Evolutionary conservation across 2,888 invertebrate species (phyloP).

Genomic region (Nephrocerus scutellatus): DNA sequence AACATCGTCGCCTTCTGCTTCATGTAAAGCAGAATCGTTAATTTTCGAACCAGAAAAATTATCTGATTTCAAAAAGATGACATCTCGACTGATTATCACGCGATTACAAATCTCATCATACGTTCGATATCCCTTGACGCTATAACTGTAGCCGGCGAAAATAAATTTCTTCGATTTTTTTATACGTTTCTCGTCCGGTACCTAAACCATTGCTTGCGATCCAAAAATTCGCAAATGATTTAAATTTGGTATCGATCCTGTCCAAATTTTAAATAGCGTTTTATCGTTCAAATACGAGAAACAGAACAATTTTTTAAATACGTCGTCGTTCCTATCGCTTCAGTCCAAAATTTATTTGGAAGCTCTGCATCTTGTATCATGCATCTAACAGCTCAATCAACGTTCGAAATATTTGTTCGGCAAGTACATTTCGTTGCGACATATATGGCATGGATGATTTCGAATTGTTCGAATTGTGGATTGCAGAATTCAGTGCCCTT

Average conservation of each 20-base stretch:
- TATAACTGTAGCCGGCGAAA: constrained; percentile 1
- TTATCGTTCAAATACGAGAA: constrained; percentile 8
- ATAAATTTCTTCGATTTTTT: constrained; percentile 18
- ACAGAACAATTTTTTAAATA: constrained; percentile 7
- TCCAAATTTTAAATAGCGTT: constrained; percentile 38
- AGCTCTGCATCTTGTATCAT: constrained; percentile 12
- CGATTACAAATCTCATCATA: not conserved
- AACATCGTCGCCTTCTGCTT: not conserved
- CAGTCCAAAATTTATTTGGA: constrained; percentile 30
- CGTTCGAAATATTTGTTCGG: constrained; percentile 9
- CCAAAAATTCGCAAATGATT: constrained; percentile 36
- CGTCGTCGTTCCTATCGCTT: constrained; percentile 24
- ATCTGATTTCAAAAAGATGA: constrained; percentile 1
- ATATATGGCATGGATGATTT: constrained; percentile 3
- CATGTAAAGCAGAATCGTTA: not conserved
- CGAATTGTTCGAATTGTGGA: not conserved
- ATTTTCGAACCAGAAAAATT: not conserved
- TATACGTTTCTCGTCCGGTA: constrained; percentile 31
- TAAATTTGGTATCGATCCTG: constrained; percentile 30
- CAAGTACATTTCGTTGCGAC: constrained; percentile 7
- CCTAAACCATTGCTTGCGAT: constrained; percentile 27
- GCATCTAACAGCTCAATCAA: constrained; percentile 16
- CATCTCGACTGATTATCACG: not conserved
- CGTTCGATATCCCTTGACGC: constrained; percentile 2
- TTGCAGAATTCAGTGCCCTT: constrained; percentile 9